Base-by-base conservation (phyloP, 2,888 invertebrate species). In the Allacma fusca region DNA sequence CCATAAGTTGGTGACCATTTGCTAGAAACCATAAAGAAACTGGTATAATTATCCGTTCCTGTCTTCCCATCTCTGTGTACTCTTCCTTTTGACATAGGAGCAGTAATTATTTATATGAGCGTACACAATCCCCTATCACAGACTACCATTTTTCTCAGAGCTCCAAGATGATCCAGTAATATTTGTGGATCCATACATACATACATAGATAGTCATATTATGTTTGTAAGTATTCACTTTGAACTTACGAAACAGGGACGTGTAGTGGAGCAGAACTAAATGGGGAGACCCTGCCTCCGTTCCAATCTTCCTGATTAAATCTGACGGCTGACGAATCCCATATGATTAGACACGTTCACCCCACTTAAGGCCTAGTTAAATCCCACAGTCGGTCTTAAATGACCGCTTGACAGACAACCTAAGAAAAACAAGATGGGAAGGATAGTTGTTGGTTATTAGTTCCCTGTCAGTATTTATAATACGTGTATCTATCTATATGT, bases 261-360 rank as follows among this genome's bases (percentile, higher is more conserved):
- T n/a, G n/a, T n/a, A n/a, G n/a, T n/a, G n/a, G n/a, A n/a, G n/a
- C n/a, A n/a, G n/a, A 50, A 50, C n/a, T 16, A 50, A 50, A 50
- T 50, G 4, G 50, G 50, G 16, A 5, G 4, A 2, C 50, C 50
- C 1, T 50, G 7, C 16, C 16, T 50, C 19, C 34, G 9, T 7
- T 34, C 4, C 9, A 5, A 50, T 5, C 50, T 50, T n/a, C 9
- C 50, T 50, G 50, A 50, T 50, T 50, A 50, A 50, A 50, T 50
- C 50, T 50, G 50, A 50, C 50, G n/a, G 50, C 50, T 50, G 50
- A 50, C n/a, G 50, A 50, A 50, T 50, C 16, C n/a, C 50, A 34
- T 50, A 13, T 50, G 50, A 50, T 50, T n/a, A 50, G 34, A 34
- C 34, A 34, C 9, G 34, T 34, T 34, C 34, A 34, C 34, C 9